Percentiles rank a stretch among this genome's conserved stretches.
Conservation (phyloP, 2,113 vertebrate genomes). For the Eubucco bourcierii region DNA sequence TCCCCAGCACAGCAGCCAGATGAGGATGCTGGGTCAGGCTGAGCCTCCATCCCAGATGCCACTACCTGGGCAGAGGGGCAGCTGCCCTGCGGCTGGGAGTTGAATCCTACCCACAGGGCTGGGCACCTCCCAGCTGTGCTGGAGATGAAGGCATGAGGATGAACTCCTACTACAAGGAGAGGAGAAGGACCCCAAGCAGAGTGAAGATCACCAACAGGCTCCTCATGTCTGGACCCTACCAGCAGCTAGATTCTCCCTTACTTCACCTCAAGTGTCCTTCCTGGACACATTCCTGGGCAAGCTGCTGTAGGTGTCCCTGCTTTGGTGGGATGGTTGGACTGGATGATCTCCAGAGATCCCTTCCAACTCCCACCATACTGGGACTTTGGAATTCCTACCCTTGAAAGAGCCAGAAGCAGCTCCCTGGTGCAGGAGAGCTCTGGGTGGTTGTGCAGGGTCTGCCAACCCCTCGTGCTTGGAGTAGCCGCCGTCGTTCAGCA, state of each 20-base stretch:
- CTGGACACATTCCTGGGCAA: too few species aligned
- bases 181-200: background rate
- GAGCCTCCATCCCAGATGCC: fast-evolving
- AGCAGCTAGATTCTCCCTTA: background rate
- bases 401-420: background rate
- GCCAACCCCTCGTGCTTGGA: fast-evolving
- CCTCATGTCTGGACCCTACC: fast-evolving
- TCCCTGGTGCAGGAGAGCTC: fast-evolving
- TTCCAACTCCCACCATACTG: too few species aligned
- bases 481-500: background rate
- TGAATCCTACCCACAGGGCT: fast-evolving
- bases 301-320: too few species aligned
- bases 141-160: background rate
- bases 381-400: background rate
- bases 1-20: fast-evolving
- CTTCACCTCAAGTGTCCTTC: fast-evolving
- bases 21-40: fast-evolving
- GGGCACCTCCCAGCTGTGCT: background rate
- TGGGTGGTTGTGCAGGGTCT: fast-evolving
- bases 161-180: background rate
- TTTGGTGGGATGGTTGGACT: too few species aligned
- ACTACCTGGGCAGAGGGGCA: background rate
- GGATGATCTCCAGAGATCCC: too few species aligned
- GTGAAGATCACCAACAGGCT: background rate
- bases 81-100: fast-evolving